Evolutionary conservation across 2,113 vertebrate genomes (phyloP).

Genomic region (Aegotheles bennettii): DNA sequence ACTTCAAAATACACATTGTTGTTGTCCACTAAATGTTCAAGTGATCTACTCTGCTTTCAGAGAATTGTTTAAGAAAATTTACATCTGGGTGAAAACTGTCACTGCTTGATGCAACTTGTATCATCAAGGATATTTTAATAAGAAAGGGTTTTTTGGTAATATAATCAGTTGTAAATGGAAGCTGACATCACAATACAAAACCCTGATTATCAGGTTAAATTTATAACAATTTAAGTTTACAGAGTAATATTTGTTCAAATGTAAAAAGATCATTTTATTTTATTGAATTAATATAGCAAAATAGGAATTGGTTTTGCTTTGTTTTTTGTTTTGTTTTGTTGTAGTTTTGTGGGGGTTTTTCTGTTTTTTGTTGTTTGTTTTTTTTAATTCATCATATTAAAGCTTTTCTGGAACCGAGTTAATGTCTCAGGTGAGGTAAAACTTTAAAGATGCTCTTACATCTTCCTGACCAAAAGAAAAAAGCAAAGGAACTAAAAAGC

Average conservation of each 20-base stretch:
- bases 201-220: neutral
- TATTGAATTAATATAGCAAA: neutral
- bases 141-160: rapidly evolving
- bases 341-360: too few species aligned
- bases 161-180: neutral
- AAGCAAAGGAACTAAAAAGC: neutral
- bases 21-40: neutral
- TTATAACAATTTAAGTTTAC: neutral
- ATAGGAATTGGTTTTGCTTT: rapidly evolving
- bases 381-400: neutral
- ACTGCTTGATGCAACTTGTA: neutral
- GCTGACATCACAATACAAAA: neutral
- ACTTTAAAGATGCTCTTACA: neutral
- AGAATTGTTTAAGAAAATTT: neutral
- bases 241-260: neutral
- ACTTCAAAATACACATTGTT: neutral
- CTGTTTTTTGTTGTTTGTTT: too few species aligned
- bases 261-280: neutral
- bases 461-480: neutral
- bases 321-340: too few species aligned
- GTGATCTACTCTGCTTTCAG: neutral
- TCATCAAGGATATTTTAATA: neutral
- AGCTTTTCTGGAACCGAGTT: neutral
- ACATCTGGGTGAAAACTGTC: neutral
- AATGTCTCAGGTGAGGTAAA: neutral